Base-by-base conservation (phyloP, 2,888 invertebrate genomes). In the Mythimna vitellina region DNA sequence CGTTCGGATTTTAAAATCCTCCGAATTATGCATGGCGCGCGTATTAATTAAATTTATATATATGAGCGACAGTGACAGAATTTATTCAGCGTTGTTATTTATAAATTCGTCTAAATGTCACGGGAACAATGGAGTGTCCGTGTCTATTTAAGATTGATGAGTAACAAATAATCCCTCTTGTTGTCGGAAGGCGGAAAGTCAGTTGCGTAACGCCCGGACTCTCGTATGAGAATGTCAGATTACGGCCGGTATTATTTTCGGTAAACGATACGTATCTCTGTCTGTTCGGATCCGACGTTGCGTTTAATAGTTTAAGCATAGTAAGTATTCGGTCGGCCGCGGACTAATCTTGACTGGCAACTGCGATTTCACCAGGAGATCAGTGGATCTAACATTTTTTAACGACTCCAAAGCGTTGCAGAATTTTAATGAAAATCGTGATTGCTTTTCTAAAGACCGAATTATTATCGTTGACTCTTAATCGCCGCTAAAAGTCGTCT, bases 121-220 rank as follows among this genome's bases (percentile, higher is more conserved):
- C 93, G 93, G 91, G 94, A 94, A 96, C 95, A 95, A 96, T 95
- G 91, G 92, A 92, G 92, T 91, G 90, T 89, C 90, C 89, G 91
- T 91, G 93, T 95, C 95, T 94, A 94, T 94, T 93, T 90, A 89
- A 94, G 94, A 95, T 95, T 94, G 95, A 95, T 95, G 95, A 94
- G 94, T 92, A 94, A 94, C 92, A 88, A 93, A 91, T 94, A 93
- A 94, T 93, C 93, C 90, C 86, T 88, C 90, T 87, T 88, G 91
- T 89, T 90, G 92, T 92, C 89, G 93, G 93, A 93, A 93, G 93
- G 90, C 90, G 90, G 91, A 90, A 91, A 90, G 88, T 90, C 85
- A 86, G 89, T 94, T 94, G 91, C 94, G 93, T 90, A 95, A 95
- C 89, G 82, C 84, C 76, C 82, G 78, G 84, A 79, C 82, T 84